Percentiles rank a stretch among this genome's conserved stretches.
Conservation (phyloP, 2,113 vertebrate genomes). For the Poeciliopsis turrubarensis region DNA sequence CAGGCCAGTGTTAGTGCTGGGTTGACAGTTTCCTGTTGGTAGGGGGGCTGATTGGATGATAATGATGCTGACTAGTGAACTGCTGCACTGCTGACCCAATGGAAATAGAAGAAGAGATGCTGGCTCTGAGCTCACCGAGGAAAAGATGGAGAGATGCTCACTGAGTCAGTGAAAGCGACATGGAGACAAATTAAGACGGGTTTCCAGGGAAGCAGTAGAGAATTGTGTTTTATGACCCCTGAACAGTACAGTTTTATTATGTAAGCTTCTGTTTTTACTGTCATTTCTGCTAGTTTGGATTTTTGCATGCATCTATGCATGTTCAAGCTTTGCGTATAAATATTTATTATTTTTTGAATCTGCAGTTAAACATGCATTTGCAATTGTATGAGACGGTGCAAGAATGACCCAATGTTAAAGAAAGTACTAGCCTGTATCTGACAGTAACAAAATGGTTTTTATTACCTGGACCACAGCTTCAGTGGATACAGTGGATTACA, state of each 20-base stretch:
- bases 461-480: no score
- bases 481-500: no score
- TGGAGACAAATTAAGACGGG: slow-evolving; percentile 2
- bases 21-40: slow-evolving; percentile 73
- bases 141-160: slow-evolving; percentile 33
- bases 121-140: slow-evolving; percentile 11
- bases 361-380: not conserved
- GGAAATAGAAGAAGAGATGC: slow-evolving; percentile 48
- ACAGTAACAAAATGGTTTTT: no score
- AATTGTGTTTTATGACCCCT: slow-evolving; percentile 3
- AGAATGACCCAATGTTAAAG: slow-evolving; percentile 9
- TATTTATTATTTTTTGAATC: not conserved
- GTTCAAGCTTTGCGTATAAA: not conserved
- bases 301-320: slow-evolving; percentile 8
- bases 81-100: slow-evolving; percentile 69
- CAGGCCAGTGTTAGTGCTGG: slow-evolving; percentile 69
- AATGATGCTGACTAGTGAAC: slow-evolving; percentile 73
- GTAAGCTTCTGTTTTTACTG: not conserved
- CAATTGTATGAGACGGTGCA: not conserved
- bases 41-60: slow-evolving; percentile 70
- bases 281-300: not conserved
- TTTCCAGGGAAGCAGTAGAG: slow-evolving; percentile 15
- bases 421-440: not conserved
- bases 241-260: slow-evolving; percentile 17
- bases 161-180: slow-evolving; percentile 5